Base-by-base conservation (phyloP, 1,140 invertebrate genomes). In the Listronotus oregonensis region DNA sequence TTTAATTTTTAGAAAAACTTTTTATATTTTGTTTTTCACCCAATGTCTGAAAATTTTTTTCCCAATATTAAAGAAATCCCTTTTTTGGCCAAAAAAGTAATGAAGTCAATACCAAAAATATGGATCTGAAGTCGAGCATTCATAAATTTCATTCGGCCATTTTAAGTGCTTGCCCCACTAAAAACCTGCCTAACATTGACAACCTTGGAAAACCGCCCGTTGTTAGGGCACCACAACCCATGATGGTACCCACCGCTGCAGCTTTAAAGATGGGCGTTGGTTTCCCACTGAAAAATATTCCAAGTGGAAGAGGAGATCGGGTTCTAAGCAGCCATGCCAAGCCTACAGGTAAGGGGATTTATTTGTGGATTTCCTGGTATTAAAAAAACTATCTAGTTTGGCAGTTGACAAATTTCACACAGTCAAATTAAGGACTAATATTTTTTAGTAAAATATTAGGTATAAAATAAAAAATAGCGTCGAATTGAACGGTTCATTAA, bases 231-330 rank as follows among this genome's bases (percentile, higher is more conserved):
- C 73, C 65, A 8, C 83, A 82, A 75, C 83, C 84, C 67, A 87
- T 87, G 78, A 82, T 85, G 71, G 89, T 91, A 39, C 89, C 89
- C 52, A 91, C 90, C 27, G 89, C 89, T 58, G 89, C 90, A 31
- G 89, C 90, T 43, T 80, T 91, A 52, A 92, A 92, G 83, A 90
- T 90, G 88, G 89, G 89, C 49, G 89, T 91, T 64, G 90, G 89
- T 64, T 91, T 91, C 82, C 89, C 89, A 62, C 78, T 91, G 69
- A 85, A 83, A 67, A 85, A 87, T 75, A 83, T 87, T 64, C 84
- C 86, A 31, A 82, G 82, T 9, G 82, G 82, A 12, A 81, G 85
- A 73, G 80, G 80, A 2, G 81, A 81, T 51, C 79, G 85, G 47
- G 78, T 85, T 34, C 73, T 86, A 5, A 86, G 85, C 62, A 87